Evolutionary conservation across 2,113 vertebrate genomes (phyloP), one percentile per base, ranked within the genome.

Genomic region (Hiodon tergisus): DNA sequence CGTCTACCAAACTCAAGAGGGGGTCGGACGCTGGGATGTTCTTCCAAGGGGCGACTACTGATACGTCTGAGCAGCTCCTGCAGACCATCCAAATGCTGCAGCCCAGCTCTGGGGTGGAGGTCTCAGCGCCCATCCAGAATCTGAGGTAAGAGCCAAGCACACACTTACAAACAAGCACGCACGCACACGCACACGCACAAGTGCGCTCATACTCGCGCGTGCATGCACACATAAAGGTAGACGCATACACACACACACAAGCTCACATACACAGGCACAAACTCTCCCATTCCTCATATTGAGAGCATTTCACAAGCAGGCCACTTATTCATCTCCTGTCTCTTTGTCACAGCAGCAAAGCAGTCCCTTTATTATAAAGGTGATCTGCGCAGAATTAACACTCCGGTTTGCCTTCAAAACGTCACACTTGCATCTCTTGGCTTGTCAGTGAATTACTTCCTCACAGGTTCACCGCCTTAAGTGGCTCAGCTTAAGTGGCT

Each of bases 81-180:
- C 88, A 90, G 66, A 81, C 89, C 1, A 76, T 91, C 53, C 86
- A 89, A n/a, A 80, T 91, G 67, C 78, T 92, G 55, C 91, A 91
- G 57, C 75, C 86, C 5, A 85, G 81, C 77, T 87, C 90, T 9
- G 83, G 77, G 13, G 80, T 82, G 0, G 70, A 84, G 14, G 63
- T 87, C n/a, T 84, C 89, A 0, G 85, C 89, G 17, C 48, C 81
- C 1, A 16, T 82, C 72, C 86, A 87, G 68, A 76, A 83, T n/a
- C 14, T 92, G 77, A 91, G 90, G 92, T 92, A 81, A 78, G 83
- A 58, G 16, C 59, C 13, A 16, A 31, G 4, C 57, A 48, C 31
- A 55, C 6, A 16, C 16, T 2, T 46, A 46, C 63, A 8, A 17
- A 3, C 14, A 51, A 5, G 8, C 53, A 31, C 6, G 16, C 51